Conservation (phyloP, 2,113 vertebrate species). For the Psittacula cyanocephala region DNA sequence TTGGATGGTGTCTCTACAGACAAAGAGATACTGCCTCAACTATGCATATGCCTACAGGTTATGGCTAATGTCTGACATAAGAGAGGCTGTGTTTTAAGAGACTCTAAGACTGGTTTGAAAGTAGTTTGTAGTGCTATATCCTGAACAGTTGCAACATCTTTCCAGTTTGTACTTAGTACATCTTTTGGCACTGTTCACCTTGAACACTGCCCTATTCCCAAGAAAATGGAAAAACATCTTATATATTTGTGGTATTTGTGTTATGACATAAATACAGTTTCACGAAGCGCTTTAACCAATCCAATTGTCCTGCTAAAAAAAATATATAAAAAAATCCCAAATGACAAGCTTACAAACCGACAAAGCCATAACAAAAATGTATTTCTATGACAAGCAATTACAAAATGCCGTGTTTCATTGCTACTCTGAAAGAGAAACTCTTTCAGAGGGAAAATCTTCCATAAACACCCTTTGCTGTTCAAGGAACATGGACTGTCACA, state of each 20-base stretch:
- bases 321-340: neutral
- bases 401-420: neutral
- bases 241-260: neutral
- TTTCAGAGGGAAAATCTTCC: neutral
- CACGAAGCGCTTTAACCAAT: neutral
- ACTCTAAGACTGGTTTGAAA: neutral
- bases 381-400: neutral
- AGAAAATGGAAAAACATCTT: neutral
- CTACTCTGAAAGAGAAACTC: neutral
- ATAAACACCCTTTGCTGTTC: neutral
- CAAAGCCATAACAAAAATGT: neutral
- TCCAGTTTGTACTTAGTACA: neutral
- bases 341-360: neutral
- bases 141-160: neutral
- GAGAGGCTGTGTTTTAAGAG: neutral
- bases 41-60: neutral
- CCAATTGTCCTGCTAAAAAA: neutral
- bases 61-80: neutral
- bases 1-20: neutral
- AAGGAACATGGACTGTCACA: neutral
- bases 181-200: neutral
- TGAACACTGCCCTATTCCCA: neutral
- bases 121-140: neutral
- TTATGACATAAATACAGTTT: neutral
- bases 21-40: neutral